Conservation (phyloP, 2,888 invertebrate species). For the Atrina japonica region DNA sequence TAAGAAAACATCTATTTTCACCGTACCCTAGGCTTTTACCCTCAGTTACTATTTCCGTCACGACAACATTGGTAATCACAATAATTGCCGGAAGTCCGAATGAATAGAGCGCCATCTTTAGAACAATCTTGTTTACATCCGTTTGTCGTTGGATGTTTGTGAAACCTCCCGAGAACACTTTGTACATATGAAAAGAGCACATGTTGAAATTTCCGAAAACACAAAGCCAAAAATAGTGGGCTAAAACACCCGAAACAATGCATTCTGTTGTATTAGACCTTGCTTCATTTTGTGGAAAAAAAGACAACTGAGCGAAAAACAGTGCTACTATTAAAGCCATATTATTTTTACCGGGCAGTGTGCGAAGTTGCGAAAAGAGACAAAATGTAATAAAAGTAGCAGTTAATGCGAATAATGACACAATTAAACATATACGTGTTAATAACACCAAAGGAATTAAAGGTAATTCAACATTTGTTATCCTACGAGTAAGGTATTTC, state of each 20-base stretch:
- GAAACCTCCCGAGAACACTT: constrained; percentile 42
- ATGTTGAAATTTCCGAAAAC: constrained; percentile 56
- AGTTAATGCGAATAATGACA: constrained; percentile 50
- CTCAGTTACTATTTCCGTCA: constrained; percentile 23
- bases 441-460: no score
- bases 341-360: constrained; percentile 57
- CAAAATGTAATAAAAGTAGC: constrained; percentile 56
- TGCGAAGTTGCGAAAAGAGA: constrained; percentile 49
- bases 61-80: constrained; percentile 27
- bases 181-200: constrained; percentile 58
- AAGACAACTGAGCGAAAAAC: constrained; percentile 50
- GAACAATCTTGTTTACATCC: neutral
- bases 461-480: no score
- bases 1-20: constrained; percentile 43
- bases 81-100: constrained; percentile 35
- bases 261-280: constrained; percentile 33
- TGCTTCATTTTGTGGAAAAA: constrained; percentile 51
- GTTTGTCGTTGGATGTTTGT: neutral
- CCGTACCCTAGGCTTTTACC: constrained; percentile 48
- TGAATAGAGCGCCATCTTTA: constrained; percentile 6
- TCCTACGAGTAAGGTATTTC: no score
- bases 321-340: constrained; percentile 54
- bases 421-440: constrained; percentile 32
- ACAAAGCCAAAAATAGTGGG: constrained; percentile 59
- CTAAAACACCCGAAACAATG: constrained; percentile 43